Conservation (phyloP, 2,113 vertebrate genomes). For the Neotragus pygmaeus region DNA sequence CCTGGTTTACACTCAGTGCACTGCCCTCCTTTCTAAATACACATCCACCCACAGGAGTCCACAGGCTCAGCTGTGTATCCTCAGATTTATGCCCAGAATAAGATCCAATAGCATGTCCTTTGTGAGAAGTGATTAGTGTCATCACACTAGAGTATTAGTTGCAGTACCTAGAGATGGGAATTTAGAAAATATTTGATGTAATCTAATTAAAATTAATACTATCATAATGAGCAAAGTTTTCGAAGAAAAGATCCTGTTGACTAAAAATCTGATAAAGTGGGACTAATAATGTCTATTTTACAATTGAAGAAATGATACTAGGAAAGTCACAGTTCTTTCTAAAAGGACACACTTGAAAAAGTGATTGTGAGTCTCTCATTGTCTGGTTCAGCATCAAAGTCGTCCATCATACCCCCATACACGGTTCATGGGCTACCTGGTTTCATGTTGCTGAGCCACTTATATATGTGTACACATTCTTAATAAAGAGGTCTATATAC, state of each 20-base stretch:
- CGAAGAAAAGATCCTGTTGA: background rate
- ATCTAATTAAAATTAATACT: background rate
- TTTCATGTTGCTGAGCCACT: background rate
- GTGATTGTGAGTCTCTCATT: fast-evolving
- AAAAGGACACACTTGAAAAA: background rate
- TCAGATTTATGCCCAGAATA: background rate
- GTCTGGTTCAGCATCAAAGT: background rate
- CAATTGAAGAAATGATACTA: background rate
- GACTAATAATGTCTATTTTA: background rate
- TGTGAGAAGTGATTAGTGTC: background rate
- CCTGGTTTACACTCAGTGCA: background rate
- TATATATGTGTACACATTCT: background rate
- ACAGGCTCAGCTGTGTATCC: background rate
- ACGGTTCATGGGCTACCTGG: no score
- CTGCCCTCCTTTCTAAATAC: background rate
- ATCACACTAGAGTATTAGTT: background rate
- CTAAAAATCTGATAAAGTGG: background rate
- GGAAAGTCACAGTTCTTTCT: background rate
- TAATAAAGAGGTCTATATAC: background rate
- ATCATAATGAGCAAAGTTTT: background rate
- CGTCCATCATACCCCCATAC: background rate
- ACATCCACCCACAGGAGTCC: background rate
- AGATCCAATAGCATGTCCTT: background rate
- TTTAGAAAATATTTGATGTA: background rate
- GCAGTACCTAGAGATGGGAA: background rate